Conservation (phyloP, 2,797 vertebrate genomes). For the Protosalanx chinensis region DNA sequence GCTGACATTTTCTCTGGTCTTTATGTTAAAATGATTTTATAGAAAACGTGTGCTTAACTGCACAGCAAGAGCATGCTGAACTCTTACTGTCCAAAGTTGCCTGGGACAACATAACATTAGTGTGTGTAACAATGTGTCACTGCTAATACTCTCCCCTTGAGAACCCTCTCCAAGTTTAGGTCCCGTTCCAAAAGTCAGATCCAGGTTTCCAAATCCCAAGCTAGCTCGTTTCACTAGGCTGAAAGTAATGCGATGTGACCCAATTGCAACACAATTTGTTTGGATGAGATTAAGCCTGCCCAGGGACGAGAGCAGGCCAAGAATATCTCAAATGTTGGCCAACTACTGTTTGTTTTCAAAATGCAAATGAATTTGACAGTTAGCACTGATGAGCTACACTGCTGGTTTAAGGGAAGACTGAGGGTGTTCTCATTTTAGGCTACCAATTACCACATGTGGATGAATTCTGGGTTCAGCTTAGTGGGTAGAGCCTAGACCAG, state of each 20-base stretch:
- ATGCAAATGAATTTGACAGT: constrained; percentile 10
- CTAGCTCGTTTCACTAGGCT: constrained; percentile 31
- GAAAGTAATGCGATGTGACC: constrained; percentile 28
- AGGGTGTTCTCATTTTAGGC: background rate
- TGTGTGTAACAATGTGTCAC: constrained; percentile 28
- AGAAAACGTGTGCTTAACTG: too few species aligned
- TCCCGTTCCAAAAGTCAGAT: constrained; percentile 44
- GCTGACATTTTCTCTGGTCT: too few species aligned
- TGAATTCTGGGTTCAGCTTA: too few species aligned
- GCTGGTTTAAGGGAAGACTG: background rate
- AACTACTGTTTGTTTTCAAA: background rate
- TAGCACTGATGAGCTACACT: constrained; percentile 1
- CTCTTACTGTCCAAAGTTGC: background rate
- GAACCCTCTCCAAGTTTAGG: constrained; percentile 31
- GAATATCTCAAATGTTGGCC: background rate
- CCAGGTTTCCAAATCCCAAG: constrained; percentile 49
- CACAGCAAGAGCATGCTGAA: background rate
- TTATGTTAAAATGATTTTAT: too few species aligned
- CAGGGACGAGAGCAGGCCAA: background rate
- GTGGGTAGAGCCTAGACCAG: too few species aligned
- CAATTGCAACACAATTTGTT: constrained; percentile 26
- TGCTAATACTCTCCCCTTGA: constrained; percentile 19
- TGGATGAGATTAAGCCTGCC: background rate
- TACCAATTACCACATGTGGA: too few species aligned
- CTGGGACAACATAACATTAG: constrained; percentile 20